Evolutionary conservation across 2,113 vertebrate genomes (phyloP).

Genomic region (Brachionichthys hirsutus): DNA sequence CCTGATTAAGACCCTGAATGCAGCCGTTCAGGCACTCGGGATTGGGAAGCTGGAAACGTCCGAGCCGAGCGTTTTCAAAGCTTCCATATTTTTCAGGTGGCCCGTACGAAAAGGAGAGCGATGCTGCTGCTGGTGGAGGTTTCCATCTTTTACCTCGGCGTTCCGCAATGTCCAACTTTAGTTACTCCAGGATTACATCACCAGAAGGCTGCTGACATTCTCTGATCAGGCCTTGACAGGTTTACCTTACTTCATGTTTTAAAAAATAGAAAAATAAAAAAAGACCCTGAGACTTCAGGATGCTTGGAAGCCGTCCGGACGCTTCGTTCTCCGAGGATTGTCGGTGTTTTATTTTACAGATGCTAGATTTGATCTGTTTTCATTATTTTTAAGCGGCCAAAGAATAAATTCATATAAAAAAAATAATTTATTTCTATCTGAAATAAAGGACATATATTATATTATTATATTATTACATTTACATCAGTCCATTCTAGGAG

Average conservation of each 20-base stretch:
- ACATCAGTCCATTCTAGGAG: constrained; percentile 5
- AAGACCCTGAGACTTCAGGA: background rate
- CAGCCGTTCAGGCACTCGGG: too few relatives aligned
- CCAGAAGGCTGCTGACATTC: background rate
- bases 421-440: too few relatives aligned
- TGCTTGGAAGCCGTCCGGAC: too few relatives aligned
- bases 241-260: background rate
- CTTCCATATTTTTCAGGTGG: too few relatives aligned
- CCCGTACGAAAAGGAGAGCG: too few relatives aligned
- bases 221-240: background rate
- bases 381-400: background rate
- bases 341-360: too few relatives aligned
- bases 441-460: too few relatives aligned
- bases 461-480: constrained; percentile 1
- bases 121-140: background rate
- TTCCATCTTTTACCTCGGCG: background rate
- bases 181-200: too few relatives aligned
- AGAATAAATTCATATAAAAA: too few relatives aligned
- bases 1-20: too few relatives aligned
- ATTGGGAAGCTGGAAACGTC: too few relatives aligned
- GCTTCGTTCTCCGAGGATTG: background rate
- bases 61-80: too few relatives aligned
- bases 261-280: background rate
- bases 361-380: constrained; percentile 6
- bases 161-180: background rate